Evolutionary conservation across 1,140 invertebrate genomes (phyloP), one percentile per base, ranked within the genome.

Genomic region (Thrips palmi): DNA sequence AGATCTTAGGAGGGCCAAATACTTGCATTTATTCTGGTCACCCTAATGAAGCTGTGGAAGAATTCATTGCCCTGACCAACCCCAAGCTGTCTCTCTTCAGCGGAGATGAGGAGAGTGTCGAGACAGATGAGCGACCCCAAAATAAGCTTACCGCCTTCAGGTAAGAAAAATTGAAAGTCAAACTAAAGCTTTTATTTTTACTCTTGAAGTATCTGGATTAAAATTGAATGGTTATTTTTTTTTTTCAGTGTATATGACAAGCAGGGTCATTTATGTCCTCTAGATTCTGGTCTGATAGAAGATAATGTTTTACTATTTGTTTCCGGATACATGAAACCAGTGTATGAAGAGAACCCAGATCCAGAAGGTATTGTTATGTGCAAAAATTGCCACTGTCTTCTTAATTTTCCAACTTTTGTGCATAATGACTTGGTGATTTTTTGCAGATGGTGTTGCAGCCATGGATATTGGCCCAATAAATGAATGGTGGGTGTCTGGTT

Each of bases 401-500:
- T n/a, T n/a, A n/a, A n/a, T n/a, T n/a, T n/a, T n/a, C n/a, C 12
- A 15, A 11, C 18, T 11, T n/a, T n/a, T n/a, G n/a, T n/a, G n/a
- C n/a, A n/a, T n/a, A n/a, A n/a, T n/a, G n/a, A n/a, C n/a, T n/a
- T n/a, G n/a, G n/a, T 27, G 7, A 29, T 31, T 35, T 4, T 24
- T n/a, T 43, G 10, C 29, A 64, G 59, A 59, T 50, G 82, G 82
- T 22, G 67, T 86, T 37, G 67, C 77, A 4, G 67, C 74, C 0
- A 71, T 71, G 51, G 73, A 81, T 55, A 65, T 86, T 46, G 85
- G 85, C 4, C 85, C 84, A 7, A 82, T 89, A 49, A 79, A 77
- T 52, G 77, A 81, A 59, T 89, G 85, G 84, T 85, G 71, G 65
- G 70, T 80, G 14, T 68, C 77, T 44, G 83, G 77, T 19, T 80